These are phyloP conservation scores for Allacma fusca DNA, from an alignment of 2,888 invertebrate species.

Conservation along the genomic window DNA sequence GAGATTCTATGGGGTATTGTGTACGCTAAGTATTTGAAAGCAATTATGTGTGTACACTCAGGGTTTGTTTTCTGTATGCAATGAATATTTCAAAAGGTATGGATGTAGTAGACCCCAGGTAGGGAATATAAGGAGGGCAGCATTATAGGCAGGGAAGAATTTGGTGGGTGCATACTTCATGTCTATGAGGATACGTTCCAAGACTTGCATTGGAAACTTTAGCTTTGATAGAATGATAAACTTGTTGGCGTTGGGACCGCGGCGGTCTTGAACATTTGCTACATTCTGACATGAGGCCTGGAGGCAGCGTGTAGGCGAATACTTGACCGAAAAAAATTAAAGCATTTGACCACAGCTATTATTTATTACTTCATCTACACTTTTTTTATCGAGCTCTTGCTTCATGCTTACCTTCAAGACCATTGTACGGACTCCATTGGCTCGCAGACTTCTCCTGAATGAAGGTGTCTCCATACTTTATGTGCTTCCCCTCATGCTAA, in stretches of 20 bases:
- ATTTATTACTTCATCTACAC: constrained; percentile 42
- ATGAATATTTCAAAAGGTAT: too few species aligned
- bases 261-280: constrained; percentile 1
- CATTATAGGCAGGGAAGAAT: too few species aligned
- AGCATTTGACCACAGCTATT: constrained; percentile 24
- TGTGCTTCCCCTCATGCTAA: background rate
- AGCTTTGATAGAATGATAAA: background rate
- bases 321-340: constrained; percentile 10
- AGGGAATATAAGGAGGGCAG: background rate
- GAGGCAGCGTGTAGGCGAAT: constrained; percentile 16
- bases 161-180: too few species aligned
- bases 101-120: background rate
- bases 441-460: background rate
- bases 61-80: too few species aligned
- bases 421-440: background rate
- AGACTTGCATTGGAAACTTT: background rate
- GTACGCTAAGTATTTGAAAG: too few species aligned
- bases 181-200: too few species aligned
- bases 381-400: background rate
- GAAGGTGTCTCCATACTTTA: background rate
- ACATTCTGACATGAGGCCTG: background rate
- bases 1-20: too few species aligned
- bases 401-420: background rate
- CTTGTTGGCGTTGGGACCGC: background rate
- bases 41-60: too few species aligned